Conservation (phyloP, 2,888 invertebrate genomes). For the Pristionchus exspectatus region DNA sequence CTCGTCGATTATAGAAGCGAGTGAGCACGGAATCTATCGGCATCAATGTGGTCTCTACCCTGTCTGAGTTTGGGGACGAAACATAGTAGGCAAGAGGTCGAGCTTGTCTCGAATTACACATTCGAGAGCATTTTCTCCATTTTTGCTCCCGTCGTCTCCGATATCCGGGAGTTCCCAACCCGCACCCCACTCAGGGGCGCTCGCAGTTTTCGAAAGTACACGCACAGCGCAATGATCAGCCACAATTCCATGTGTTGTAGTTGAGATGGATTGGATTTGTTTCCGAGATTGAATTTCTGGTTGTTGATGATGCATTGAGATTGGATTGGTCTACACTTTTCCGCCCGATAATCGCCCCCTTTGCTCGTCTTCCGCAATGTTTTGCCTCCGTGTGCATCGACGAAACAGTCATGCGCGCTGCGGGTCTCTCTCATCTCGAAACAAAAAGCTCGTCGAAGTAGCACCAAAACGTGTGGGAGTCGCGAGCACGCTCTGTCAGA, state of each 20-base stretch:
- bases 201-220: not conserved
- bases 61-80: conserved; percentile 2
- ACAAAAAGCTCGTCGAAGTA: not conserved
- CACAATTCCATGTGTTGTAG: not conserved
- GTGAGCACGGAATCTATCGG: not conserved
- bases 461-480: not conserved
- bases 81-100: conserved; percentile 11
- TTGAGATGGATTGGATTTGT: too few relatives aligned
- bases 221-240: not conserved
- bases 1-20: not conserved
- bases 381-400: not conserved
- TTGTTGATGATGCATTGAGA: not conserved
- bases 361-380: not conserved
- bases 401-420: not conserved
- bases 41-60: not conserved
- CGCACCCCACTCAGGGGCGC: not conserved
- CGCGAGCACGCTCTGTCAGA: too few relatives aligned
- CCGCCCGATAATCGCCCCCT: not conserved
- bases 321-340: not conserved
- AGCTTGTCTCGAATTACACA: not conserved
- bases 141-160: not conserved
- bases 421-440: not conserved
- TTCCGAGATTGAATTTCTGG: too few relatives aligned
- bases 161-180: not conserved
- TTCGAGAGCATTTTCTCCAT: not conserved